phyloP scores from a whole-genome alignment of 2,888 invertebrate genomes.

The Malacosoma neustria region DNA sequence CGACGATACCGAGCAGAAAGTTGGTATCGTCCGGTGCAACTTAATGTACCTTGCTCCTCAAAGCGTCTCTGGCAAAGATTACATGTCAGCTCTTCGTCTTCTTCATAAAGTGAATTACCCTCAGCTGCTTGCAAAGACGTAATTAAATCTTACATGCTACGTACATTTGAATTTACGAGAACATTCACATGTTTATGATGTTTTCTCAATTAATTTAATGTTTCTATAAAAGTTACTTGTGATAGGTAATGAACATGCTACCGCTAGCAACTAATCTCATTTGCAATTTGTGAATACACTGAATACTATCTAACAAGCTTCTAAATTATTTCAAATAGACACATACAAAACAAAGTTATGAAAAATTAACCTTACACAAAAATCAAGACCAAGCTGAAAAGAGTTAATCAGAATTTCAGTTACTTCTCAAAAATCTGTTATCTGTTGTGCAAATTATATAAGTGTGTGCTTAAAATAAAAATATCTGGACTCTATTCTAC shows the following conservation, averaged over 20 bases:
- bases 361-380: constrained; percentile 51
- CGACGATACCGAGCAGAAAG: constrained; percentile 55
- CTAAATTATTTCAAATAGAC: neutral
- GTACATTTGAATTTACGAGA: constrained; percentile 14
- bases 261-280: constrained; percentile 3
- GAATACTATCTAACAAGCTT: neutral
- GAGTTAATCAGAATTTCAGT: constrained; percentile 73
- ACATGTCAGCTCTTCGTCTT: constrained; percentile 81
- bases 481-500: constrained; percentile 52
- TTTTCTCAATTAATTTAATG: neutral
- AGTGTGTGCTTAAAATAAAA: constrained; percentile 56
- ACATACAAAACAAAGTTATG: constrained; percentile 31
- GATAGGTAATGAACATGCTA: neutral
- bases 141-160: constrained; percentile 64
- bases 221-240: neutral
- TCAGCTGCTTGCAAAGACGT: constrained; percentile 80
- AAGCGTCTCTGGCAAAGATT: constrained; percentile 86
- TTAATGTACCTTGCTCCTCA: constrained; percentile 83
- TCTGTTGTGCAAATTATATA: constrained; percentile 45
- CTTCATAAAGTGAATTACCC: constrained; percentile 76
- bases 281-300: constrained; percentile 2
- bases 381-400: constrained; percentile 76
- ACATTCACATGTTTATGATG: neutral
- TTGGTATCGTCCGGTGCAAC: constrained; percentile 47
- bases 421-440: constrained; percentile 47